Base-by-base conservation (phyloP, 2,113 vertebrate genomes). In the Ivindomyrus marchei region DNA sequence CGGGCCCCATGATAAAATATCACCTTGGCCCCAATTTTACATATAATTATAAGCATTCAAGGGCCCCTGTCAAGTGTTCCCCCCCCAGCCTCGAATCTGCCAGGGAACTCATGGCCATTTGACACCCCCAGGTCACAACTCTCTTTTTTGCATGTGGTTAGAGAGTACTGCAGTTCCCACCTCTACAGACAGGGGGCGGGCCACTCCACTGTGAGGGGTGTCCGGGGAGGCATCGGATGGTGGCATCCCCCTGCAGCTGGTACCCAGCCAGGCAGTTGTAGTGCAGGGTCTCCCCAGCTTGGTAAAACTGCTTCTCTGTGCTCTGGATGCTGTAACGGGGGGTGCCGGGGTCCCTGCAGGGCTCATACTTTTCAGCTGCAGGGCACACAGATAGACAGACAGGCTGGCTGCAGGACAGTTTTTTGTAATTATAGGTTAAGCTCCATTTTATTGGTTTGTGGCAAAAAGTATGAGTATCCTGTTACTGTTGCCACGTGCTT, bases 141-240 rank as follows among this genome's bases (percentile, higher is more conserved):
- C 70, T 19, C 70, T 42, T 80, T 80, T 42, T 80, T 80, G 36
- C 74, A 80, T 80, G 31, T 19, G 36, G 31, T 80, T 80, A 42
- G 74, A 42, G 74, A 15, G 74, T 4, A 13, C 4, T 49, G 45
- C 52, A 83, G 62, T 49, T 56, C 87, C 90, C 88, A 97, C 97
- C 97, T 93, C 95, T 97, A 95, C 98, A 99, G 94, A 95, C 96
- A 62, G 98, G 98, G 0, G 98, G 97, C 0, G 96, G 94, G 91
- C 95, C 95, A 42, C 97, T 99, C 98, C 98, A 99, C 70, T 97
- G 97, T 0, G 98, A 99, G 0, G 98, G 98, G 92, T 98, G 98
- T 85, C 98, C 98, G 0, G 98, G 98, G 66, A 99, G 91, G 90
- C 98, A 99, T 92, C 96, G 97, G 93, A 99, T 95, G 93, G 94